Conservation (phyloP, 92 coral and sea anemone species). For the Palythoa grandis region DNA sequence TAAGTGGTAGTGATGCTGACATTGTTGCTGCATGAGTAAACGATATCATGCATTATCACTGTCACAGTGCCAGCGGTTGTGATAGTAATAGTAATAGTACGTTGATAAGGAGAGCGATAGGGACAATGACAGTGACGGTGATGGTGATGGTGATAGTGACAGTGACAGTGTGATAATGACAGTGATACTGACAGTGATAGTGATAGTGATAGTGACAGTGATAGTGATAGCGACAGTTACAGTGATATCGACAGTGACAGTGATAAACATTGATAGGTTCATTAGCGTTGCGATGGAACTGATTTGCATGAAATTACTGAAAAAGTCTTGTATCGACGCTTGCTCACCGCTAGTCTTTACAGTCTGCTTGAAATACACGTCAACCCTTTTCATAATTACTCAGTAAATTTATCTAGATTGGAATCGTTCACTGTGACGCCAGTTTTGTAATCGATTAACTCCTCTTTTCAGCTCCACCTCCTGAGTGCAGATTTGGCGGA, state of each 20-base stretch:
- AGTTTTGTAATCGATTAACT: too few relatives aligned
- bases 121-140: neutral
- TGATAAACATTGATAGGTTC: neutral
- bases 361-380: too few relatives aligned
- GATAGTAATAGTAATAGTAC: neutral
- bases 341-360: too few relatives aligned
- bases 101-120: neutral
- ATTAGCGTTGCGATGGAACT: neutral
- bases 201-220: neutral
- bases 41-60: neutral
- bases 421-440: too few relatives aligned
- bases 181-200: neutral
- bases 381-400: too few relatives aligned
- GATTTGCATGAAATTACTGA: too few relatives aligned
- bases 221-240: too few relatives aligned
- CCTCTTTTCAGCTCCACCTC: too few relatives aligned
- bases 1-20: neutral
- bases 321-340: too few relatives aligned
- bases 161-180: neutral
- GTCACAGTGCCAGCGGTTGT: neutral
- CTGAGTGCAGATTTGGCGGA: too few relatives aligned
- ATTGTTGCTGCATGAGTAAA: neutral
- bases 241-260: too few relatives aligned
- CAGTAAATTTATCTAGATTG: too few relatives aligned
- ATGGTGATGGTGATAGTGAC: neutral